Conservation (phyloP, 1,140 invertebrate genomes). For the Aphelenchoides fujianensis region DNA sequence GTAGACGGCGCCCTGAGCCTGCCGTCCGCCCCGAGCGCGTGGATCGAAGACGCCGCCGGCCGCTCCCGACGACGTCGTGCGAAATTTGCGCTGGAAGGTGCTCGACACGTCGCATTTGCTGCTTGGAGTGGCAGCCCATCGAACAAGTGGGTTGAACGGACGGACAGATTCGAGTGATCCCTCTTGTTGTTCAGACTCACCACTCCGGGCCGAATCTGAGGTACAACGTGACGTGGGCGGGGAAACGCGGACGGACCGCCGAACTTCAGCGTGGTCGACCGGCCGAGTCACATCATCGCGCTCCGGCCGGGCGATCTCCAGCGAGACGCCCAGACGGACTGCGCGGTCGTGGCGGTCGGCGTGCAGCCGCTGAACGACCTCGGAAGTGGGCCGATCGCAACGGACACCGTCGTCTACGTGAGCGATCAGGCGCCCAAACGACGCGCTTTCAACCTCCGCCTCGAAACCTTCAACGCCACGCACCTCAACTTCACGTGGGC, state of each 20-base stretch:
- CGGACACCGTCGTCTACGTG: constrained; percentile 40
- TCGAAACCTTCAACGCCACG: constrained; percentile 38
- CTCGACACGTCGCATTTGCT: constrained; percentile 39
- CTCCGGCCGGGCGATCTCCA: background rate
- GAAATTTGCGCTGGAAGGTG: constrained; percentile 40
- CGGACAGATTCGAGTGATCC: too few species aligned
- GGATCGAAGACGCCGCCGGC: constrained; percentile 37
- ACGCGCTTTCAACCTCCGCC: constrained; percentile 28
- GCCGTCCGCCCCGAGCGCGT: constrained; percentile 33
- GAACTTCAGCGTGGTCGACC: constrained; percentile 29
- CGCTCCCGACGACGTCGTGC: constrained; percentile 30
- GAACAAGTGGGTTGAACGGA: constrained; percentile 45
- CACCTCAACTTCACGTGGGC: constrained; percentile 47
- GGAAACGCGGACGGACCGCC: constrained; percentile 1
- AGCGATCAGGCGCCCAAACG: constrained; percentile 41
- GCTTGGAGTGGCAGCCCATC: constrained; percentile 47
- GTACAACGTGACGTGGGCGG: constrained; percentile 43
- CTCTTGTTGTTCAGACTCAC: constrained; percentile 28
- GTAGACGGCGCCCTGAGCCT: constrained; percentile 28
- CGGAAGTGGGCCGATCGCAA: constrained; percentile 29
- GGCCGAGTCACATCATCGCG: constrained; percentile 29
- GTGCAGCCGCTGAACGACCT: constrained; percentile 45
- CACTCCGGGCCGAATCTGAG: constrained; percentile 41
- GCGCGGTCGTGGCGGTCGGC: constrained; percentile 33
- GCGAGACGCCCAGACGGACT: background rate